These are phyloP conservation scores for Lasioglossum baleicum DNA, from an alignment of 1,140 invertebrate genomes.

Conservation along the genomic window DNA sequence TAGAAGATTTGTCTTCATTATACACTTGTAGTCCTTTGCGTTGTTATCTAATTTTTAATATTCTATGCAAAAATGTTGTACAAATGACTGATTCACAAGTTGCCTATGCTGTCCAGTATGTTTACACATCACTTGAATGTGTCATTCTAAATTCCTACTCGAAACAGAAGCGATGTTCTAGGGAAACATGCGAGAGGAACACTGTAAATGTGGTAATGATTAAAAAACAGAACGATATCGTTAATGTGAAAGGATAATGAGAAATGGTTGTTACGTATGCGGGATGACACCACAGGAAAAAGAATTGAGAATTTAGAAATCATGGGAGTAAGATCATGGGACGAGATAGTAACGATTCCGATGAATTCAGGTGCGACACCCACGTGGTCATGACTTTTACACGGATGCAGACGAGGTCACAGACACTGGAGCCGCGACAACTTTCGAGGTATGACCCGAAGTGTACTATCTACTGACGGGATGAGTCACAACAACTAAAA, in stretches of 20 bases:
- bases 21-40: no score
- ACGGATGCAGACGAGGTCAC: background rate
- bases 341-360: background rate
- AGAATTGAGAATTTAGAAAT: background rate
- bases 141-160: no score
- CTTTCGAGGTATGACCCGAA: background rate
- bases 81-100: no score
- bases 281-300: background rate
- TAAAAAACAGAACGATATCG: background rate
- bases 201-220: background rate
- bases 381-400: background rate
- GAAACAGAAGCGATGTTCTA: no score
- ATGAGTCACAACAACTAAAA: background rate
- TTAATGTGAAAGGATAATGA: background rate
- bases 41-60: no score
- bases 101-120: no score
- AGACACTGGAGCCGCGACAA: background rate
- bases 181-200: background rate
- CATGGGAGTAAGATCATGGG: background rate
- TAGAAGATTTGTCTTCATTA: no score
- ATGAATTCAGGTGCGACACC: background rate
- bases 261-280: background rate
- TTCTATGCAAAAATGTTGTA: no score
- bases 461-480: no score
- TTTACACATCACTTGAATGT: no score